A percentile compares a stretch with the other conserved stretches of the same genome.
Conservation (phyloP, 2,797 vertebrate genomes). For the Percopsis omiscomaycus region DNA sequence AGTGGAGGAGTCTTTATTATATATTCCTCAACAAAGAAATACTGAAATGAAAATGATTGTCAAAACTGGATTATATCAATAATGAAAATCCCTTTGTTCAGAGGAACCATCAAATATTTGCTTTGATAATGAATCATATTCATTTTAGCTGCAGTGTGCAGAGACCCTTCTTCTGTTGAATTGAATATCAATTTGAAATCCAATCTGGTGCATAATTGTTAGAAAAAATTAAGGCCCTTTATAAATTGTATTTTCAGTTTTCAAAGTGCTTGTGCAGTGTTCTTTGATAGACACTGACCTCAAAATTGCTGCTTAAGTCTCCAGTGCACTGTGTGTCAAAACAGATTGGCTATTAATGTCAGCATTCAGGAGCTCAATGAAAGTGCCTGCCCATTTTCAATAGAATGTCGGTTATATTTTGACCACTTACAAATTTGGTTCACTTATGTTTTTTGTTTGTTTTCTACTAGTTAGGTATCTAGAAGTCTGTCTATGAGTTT, state of each 20-base stretch:
- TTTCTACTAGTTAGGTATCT: background rate
- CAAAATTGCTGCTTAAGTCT: slow-evolving; percentile 22
- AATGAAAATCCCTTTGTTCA: slow-evolving; percentile 51
- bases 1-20: slow-evolving; percentile 45
- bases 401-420: slow-evolving; percentile 11
- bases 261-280: slow-evolving; percentile 22
- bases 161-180: slow-evolving; percentile 44
- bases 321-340: slow-evolving; percentile 18
- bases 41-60: slow-evolving; percentile 42
- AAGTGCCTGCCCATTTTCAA: slow-evolving; percentile 9
- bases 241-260: slow-evolving; percentile 17
- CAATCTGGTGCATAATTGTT: slow-evolving; percentile 46
- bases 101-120: slow-evolving; percentile 56
- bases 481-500: too few relatives aligned
- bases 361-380: background rate
- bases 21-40: slow-evolving; percentile 59
- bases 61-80: slow-evolving; percentile 53
- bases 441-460: background rate
- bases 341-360: slow-evolving; percentile 19
- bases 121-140: slow-evolving; percentile 59
- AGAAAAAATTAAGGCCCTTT: slow-evolving; percentile 37
- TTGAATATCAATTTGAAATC: slow-evolving; percentile 62
- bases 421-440: background rate
- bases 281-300: slow-evolving; percentile 29
- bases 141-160: slow-evolving; percentile 24